Percentiles rank a stretch among this genome's conserved stretches.
phyloP scores from a whole-genome alignment of 2,113 vertebrate genomes.

The Ciconia stormi region DNA sequence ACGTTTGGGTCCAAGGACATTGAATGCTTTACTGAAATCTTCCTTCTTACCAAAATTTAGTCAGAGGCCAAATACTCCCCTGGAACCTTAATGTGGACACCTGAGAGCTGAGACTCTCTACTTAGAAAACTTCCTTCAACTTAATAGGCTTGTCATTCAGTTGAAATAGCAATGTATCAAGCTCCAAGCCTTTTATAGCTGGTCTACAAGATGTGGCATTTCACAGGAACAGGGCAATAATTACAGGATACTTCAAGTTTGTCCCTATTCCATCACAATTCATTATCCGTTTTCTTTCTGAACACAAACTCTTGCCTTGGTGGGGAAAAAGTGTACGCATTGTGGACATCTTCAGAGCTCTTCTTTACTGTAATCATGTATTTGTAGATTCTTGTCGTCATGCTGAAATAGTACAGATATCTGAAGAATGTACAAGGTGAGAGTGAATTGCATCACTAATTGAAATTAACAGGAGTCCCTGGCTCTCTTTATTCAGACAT shows the following conservation, averaged over 20 bases:
- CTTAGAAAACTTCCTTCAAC: background rate
- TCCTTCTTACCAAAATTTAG: background rate
- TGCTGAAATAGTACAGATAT: background rate
- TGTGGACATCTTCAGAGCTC: background rate
- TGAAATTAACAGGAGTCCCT: conserved; percentile 30
- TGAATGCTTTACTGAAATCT: background rate
- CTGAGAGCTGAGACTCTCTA: background rate
- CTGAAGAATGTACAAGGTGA: background rate
- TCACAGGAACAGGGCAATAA: background rate
- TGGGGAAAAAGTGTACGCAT: fast-evolving
- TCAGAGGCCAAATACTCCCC: background rate
- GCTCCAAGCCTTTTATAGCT: background rate
- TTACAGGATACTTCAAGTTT: background rate
- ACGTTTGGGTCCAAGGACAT: background rate
- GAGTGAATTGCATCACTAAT: background rate
- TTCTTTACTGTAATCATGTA: background rate
- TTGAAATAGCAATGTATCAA: background rate
- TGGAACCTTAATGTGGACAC: background rate
- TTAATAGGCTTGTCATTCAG: background rate
- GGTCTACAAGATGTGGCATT: background rate
- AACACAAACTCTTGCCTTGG: background rate
- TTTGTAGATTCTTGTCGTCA: background rate
- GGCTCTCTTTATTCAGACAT: background rate
- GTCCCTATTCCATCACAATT: background rate
- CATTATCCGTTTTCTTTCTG: background rate